Base-by-base conservation (phyloP, 2,113 vertebrate genomes). In the Pavo muticus region DNA sequence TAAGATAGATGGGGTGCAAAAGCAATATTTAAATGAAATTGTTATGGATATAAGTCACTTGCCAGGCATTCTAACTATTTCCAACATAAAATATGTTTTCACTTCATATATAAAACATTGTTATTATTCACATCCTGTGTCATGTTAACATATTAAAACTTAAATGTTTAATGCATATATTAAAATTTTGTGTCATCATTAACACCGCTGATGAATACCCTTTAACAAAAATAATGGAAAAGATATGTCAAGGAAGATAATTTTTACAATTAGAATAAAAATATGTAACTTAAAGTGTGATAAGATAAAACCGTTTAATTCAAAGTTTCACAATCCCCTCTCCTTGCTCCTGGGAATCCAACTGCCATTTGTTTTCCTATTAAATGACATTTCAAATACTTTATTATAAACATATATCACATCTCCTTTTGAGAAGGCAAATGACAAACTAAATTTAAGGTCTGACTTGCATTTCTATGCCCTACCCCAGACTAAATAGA, bases 11-110 rank as follows among this genome's bases (percentile, higher is more conserved):
- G 98, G 97, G 97, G 97, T 98, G 97, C 97, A 98, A 99, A 99
- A 98, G 98, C 98, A 98, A 98, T 98, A 98, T 98, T 98, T 99
- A 98, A 99, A 98, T 98, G 98, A 98, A 98, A 98, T 98, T 98
- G 98, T 98, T 98, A 98, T 98, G 98, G 97, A 98, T 98, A 98
- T 98, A 98, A 98, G 97, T 98, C 98, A 98, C 96, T 98, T 98
- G 95, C 94, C 94, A 95, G 96, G 97, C 97, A 97, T 98, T 98
- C 97, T 96, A 98, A 98, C 98, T 97, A 97, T 98, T 98, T 98
- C 97, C 88, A 97, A 97, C 97, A 98, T 98, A 98, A 98, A 98
- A 98, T 98, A 98, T 98, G 97, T 98, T 98, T 98, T 98, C 95
- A 97, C 97, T 97, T 98, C 97, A 98, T 98, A 97, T 98, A 98